A percentile compares a stretch with the other conserved stretches of the same genome.
These are phyloP conservation scores for Aradophagus sp. DNA, from an alignment of 1,140 invertebrate genomes.

Conservation along the genomic window DNA sequence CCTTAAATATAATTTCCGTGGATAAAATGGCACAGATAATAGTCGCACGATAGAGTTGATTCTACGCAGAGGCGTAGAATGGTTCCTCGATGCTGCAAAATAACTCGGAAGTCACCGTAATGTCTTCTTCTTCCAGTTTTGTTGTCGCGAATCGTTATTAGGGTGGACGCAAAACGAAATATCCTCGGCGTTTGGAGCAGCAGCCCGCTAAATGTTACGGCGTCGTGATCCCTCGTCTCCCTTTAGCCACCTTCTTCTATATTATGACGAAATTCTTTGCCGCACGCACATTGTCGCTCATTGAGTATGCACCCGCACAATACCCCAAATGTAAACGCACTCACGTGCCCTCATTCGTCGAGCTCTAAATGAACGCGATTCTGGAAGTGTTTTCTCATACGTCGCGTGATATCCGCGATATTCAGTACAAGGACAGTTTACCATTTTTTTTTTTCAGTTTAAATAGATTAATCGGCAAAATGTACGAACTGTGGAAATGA, in stretches of 20 bases:
- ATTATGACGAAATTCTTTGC: slow-evolving; percentile 49
- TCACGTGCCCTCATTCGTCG: slow-evolving; percentile 17
- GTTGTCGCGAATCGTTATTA: slow-evolving; percentile 41
- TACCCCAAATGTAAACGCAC: slow-evolving; percentile 4
- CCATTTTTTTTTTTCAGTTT: too few relatives aligned
- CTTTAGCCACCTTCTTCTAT: slow-evolving; percentile 31
- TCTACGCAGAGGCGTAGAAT: slow-evolving; percentile 12
- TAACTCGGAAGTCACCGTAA: slow-evolving; percentile 50
- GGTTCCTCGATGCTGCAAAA: slow-evolving; percentile 41
- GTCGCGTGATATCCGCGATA: slow-evolving; percentile 45
- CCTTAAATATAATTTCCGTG: slow-evolving; percentile 42
- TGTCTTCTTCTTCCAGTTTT: slow-evolving; percentile 39
- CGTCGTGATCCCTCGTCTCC: slow-evolving; percentile 48
- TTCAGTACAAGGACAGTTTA: too few relatives aligned
- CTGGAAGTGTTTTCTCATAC: slow-evolving; percentile 46
- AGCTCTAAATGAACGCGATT: slow-evolving; percentile 34
- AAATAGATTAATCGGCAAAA: too few relatives aligned
- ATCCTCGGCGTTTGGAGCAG: slow-evolving; percentile 42
- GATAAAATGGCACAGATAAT: slow-evolving; percentile 38
- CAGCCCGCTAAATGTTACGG: slow-evolving; percentile 12
- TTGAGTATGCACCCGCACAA: slow-evolving; percentile 47
- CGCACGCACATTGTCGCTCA: slow-evolving; percentile 43
- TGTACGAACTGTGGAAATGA: too few relatives aligned
- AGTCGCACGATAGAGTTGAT: slow-evolving; percentile 32
- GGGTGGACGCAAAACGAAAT: slow-evolving; percentile 49